Evolutionary conservation across 2,113 vertebrate species (phyloP).

Genomic region (Pelmatolapia mariae): DNA sequence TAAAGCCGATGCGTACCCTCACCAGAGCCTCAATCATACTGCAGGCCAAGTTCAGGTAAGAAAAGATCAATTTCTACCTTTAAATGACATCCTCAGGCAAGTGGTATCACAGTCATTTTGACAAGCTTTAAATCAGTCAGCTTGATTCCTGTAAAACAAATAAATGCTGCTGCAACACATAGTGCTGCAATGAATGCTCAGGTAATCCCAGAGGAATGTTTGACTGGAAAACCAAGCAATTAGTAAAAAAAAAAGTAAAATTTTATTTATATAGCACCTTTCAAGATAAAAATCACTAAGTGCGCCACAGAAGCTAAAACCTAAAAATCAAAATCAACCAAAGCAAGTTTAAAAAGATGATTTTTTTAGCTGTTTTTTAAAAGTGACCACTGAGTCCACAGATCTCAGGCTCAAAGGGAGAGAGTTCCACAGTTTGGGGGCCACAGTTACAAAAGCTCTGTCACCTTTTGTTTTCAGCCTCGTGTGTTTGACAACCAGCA

Average conservation of each 20-base stretch:
- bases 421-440: not conserved
- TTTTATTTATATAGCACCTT: not conserved
- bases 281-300: rapidly evolving
- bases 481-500: rapidly evolving
- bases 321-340: not conserved
- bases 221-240: not conserved
- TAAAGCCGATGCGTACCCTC: not conserved
- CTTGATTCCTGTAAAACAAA: not conserved
- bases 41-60: not conserved
- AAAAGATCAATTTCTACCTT: not conserved
- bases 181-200: not conserved
- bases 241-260: rapidly evolving
- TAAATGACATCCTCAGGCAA: not conserved
- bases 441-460: not conserved
- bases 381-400: not conserved
- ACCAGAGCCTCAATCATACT: not conserved
- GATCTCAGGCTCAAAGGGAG: rapidly evolving
- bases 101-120: not conserved
- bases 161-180: not conserved
- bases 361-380: not conserved
- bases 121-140: not conserved
- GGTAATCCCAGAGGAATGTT: not conserved
- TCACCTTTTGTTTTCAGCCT: not conserved
- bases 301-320: not conserved
- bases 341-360: not conserved